Evolutionary conservation across 2,888 invertebrate genomes (phyloP), one percentile per base, ranked within the genome.

Genomic region (Ctena decussata): DNA sequence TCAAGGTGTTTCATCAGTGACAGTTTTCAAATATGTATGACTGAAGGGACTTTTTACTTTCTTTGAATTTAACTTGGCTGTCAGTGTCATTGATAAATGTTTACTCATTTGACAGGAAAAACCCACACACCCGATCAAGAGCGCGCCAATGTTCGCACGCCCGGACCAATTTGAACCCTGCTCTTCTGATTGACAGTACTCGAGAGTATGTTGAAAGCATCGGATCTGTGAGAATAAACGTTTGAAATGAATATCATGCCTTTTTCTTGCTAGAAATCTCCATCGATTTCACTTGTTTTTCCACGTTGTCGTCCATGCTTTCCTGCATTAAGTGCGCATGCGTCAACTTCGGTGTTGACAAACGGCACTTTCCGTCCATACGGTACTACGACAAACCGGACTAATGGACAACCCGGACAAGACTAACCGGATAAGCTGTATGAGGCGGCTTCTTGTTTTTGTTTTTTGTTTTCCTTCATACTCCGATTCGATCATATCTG

Each of bases 281-380:
- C 93, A 95, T 91, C 11, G 94, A 91, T 46, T 91, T 83, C 32
- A 95, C 86, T 41, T 86, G 88, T 32, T 92, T 87, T 76, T 93
- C 94, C 94, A 95, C 94, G 94, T 94, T 93, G 86, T 94, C 94
- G 75, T 94, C 94, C 95, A 95, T 95, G 89, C 91, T 92, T 84
- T 30, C n/a, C 30, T 15, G 35, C 73, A 37, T 18, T 15, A 6
- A n/a, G 11, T 77, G 77, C 77, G 77, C 77, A 69, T 77, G 77
- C 30, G 77, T 57, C 8, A 18, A 44, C 11, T 15, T 30, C 46
- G 73, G 73, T 73, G 73, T 65, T 57, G 46, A n/a, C 11, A 18
- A 6, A 41, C 41, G 8, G 15, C 6, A 41, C 15, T n/a, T n/a
- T n/a, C n/a, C n/a, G n/a, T n/a, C n/a, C n/a, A n/a, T n/a, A n/a